Percentiles rank a stretch among this genome's conserved stretches.
These are phyloP conservation scores for Myripristis jacobus DNA, from an alignment of 2,797 vertebrate genomes.

Conservation along the genomic window DNA sequence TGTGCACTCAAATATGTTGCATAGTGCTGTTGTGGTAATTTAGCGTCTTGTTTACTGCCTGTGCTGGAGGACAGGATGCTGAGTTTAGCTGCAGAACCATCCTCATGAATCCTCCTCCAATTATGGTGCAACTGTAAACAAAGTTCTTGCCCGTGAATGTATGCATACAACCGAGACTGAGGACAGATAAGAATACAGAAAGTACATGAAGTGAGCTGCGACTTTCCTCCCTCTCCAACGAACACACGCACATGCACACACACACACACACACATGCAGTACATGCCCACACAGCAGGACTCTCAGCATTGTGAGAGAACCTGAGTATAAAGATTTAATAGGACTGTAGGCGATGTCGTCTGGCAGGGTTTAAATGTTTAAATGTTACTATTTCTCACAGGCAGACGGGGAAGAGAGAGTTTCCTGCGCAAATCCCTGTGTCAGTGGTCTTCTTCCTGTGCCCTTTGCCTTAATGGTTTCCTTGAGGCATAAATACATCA, in stretches of 20 bases:
- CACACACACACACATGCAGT: constrained; percentile 19
- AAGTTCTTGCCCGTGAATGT: constrained; percentile 41
- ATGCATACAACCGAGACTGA: constrained; percentile 35
- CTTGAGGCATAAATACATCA: constrained; percentile 50
- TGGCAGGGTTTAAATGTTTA: constrained; percentile 77
- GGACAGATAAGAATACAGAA: constrained; percentile 27
- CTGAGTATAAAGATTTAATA: constrained; percentile 74
- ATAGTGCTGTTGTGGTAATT: constrained; percentile 48
- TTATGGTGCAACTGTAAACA: constrained; percentile 56
- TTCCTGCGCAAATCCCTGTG: constrained; percentile 63
- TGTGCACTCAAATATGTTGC: constrained; percentile 54
- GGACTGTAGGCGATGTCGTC: constrained; percentile 63
- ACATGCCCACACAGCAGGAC: constrained; percentile 32
- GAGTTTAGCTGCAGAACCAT: constrained; percentile 28
- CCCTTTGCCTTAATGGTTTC: constrained; percentile 47
- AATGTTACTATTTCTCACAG: constrained; percentile 71
- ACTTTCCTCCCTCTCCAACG: constrained; percentile 15
- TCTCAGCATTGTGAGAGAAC: constrained; percentile 46
- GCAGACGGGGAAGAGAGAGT: constrained; percentile 33
- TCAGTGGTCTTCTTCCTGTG: constrained; percentile 58
- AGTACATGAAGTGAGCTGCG: constrained; percentile 17
- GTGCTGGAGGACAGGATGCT: constrained; percentile 20
- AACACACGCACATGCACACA: constrained; percentile 8
- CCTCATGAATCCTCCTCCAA: constrained; percentile 28
- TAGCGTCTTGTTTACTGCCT: constrained; percentile 43